Conservation (phyloP, 2,888 invertebrate species). For the Eupithecia subumbrata region DNA sequence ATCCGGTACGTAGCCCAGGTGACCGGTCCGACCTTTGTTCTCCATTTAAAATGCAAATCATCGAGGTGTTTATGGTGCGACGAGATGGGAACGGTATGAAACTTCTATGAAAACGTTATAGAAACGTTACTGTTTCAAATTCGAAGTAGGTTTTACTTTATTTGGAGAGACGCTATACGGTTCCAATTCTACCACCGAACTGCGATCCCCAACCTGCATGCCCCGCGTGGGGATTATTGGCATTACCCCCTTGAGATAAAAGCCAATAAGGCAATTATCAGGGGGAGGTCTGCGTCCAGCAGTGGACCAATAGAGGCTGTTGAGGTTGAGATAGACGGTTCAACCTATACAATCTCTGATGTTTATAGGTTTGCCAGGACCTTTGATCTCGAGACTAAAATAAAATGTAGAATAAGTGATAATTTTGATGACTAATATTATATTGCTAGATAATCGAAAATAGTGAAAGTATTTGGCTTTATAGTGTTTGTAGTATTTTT, state of each 20-base stretch:
- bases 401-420: neutral
- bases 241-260: too few species aligned
- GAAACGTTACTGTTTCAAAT: conserved; percentile 6
- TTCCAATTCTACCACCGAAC: neutral
- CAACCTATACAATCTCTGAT: neutral
- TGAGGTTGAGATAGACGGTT: neutral
- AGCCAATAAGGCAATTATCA: too few species aligned
- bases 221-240: too few species aligned
- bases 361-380: neutral
- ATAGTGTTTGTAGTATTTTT: neutral
- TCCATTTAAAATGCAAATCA: conserved; percentile 62
- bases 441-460: neutral
- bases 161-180: neutral
- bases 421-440: neutral
- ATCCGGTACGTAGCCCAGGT: conserved; percentile 66
- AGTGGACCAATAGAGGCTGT: too few species aligned
- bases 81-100: conserved; percentile 41
- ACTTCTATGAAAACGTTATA: conserved; percentile 37
- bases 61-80: conserved; percentile 35
- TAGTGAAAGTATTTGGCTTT: neutral
- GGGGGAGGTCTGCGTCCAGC: too few species aligned
- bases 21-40: conserved; percentile 62
- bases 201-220: too few species aligned
- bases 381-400: neutral
- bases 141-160: neutral